These are phyloP conservation scores for Apamea epomidion DNA, from an alignment of 2,888 invertebrate species.

Conservation along the genomic window DNA sequence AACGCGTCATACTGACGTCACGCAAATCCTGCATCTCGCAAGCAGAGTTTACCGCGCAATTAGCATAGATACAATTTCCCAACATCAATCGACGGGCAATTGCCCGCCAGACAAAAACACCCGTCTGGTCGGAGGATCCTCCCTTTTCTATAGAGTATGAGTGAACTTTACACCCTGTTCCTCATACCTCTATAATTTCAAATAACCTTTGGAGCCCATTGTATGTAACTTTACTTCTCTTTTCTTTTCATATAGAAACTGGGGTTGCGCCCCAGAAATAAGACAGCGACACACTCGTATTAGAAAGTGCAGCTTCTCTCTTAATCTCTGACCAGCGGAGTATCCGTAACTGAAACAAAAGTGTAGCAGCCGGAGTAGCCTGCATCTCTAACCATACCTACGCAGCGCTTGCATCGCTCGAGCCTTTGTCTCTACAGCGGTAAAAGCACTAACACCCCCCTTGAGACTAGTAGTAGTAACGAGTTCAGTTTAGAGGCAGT, in stretches of 20 bases:
- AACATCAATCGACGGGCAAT: too few species aligned
- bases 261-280: background rate
- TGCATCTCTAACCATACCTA: conserved; percentile 28
- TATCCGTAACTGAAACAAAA: conserved; percentile 39
- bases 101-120: too few species aligned
- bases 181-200: too few species aligned
- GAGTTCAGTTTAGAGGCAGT: conserved; percentile 51
- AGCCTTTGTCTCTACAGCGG: conserved; percentile 47
- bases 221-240: background rate
- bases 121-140: too few species aligned
- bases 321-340: conserved; percentile 3
- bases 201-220: too few species aligned
- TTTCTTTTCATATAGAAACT: background rate
- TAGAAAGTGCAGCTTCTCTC: background rate
- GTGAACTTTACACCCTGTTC: too few species aligned
- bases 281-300: background rate
- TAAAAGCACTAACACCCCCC: conserved; percentile 54
- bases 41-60: too few species aligned
- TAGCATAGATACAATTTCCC: too few species aligned
- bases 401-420: conserved; percentile 44
- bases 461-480: conserved; percentile 44
- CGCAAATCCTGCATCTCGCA: too few species aligned
- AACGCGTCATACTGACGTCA: too few species aligned
- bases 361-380: background rate
- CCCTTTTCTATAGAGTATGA: too few species aligned